A percentile compares a stretch with the other conserved stretches of the same genome.
These are phyloP conservation scores for Asarcornis scutulata DNA, from an alignment of 2,113 vertebrate genomes.

Conservation along the genomic window DNA sequence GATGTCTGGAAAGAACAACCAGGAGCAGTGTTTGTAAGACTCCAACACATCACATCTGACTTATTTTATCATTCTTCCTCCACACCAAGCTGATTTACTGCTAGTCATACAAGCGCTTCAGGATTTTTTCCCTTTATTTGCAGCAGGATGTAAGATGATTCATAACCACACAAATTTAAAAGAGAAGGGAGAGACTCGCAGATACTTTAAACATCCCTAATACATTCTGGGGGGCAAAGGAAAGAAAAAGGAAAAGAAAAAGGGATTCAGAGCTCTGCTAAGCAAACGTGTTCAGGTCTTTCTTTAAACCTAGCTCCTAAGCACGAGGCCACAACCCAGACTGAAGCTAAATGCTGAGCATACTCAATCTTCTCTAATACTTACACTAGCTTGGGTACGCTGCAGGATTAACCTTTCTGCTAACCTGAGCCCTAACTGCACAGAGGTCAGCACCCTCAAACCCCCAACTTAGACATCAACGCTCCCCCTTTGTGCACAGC, in stretches of 20 bases:
- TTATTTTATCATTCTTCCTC: neutral
- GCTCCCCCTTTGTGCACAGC: neutral
- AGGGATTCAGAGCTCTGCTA: neutral
- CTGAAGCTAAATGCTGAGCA: neutral
- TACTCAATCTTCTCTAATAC: neutral
- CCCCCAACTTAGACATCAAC: neutral
- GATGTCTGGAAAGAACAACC: neutral
- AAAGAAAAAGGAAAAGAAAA: neutral
- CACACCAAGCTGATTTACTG: neutral
- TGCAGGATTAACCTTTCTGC: neutral
- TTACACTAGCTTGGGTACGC: accelerated
- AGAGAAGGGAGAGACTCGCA: neutral
- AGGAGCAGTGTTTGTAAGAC: neutral
- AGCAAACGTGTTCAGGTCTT: neutral
- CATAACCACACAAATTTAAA: neutral
- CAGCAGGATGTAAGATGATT: neutral
- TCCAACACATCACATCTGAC: neutral
- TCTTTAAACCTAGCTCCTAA: neutral
- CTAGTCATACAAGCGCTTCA: neutral
- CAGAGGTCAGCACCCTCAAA: neutral
- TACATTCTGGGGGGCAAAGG: neutral
- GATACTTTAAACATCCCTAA: neutral
- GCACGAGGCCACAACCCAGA: neutral
- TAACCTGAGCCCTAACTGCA: neutral
- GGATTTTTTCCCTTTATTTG: slow-evolving; percentile 7